Base-by-base conservation (phyloP, 1,140 invertebrate species). In the Drosophila leontia region DNA sequence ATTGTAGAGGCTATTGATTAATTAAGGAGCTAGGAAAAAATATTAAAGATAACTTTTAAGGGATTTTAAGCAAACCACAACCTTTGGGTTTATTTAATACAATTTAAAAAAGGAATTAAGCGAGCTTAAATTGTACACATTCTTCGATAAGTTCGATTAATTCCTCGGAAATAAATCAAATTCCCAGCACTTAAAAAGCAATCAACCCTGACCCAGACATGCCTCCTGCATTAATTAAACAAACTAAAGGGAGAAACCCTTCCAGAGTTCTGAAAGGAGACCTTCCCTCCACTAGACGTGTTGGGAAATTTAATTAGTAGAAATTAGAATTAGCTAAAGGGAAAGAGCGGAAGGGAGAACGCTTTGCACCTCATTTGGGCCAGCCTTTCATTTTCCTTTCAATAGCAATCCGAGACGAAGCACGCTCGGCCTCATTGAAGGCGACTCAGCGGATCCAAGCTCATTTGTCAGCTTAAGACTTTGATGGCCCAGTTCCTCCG, bases 251-350 rank as follows among this genome's bases (percentile, higher is more conserved):
- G 45, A 29, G 42, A 55, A 57, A 26, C 45, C 34, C 78, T 37
- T 37, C 7, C 57, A 8, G 48, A 32, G 29, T 37, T 17, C 56
- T 39, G n/a, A 15, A 68, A 50, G n/a, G 68, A 75, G 35, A 42
- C 26, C 26, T 34, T 11, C 26, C 37, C 34, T n/a, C 6, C 29
- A n/a, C 13, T 26, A 61, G 51, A 85, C 85, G 85, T 88, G 85
- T 60, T 58, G 51, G 60, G 85, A 82, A 88, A 88, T 90, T 88
- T 79, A 88, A 88, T 88, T 90, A 88, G 67, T 68, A 23, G 23
- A 23, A 23, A 23, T 23, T 23, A 23, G 75, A 69, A 67, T 79
- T 84, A 79, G 80, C 68, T 59, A 39, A 64, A 58, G 72, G 23
- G 26, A 47, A 74, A 57, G 39, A 48, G 41, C 19, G 12, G 39